Evolutionary conservation across 2,797 vertebrate genomes (phyloP).

Genomic region (Hozukius guyotensis): DNA sequence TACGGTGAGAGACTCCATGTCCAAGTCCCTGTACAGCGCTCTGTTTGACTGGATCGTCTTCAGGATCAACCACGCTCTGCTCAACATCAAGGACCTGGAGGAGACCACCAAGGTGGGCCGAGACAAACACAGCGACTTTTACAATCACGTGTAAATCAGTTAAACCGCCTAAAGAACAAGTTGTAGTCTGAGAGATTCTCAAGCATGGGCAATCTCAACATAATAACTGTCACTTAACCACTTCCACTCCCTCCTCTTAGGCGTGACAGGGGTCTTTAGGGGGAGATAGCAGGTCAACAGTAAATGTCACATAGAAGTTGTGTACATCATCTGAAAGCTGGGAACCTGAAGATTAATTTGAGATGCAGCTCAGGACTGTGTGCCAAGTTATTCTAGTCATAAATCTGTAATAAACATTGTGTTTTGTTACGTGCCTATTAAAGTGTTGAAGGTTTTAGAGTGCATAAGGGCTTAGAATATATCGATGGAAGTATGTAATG

Average conservation of each 20-base stretch:
- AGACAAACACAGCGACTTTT: neutral
- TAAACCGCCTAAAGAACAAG: neutral
- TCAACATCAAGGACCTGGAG: conserved; percentile 94
- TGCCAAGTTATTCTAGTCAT: too few relatives aligned
- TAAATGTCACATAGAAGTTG: too few relatives aligned
- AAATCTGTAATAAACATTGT: too few relatives aligned
- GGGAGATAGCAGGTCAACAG: too few relatives aligned
- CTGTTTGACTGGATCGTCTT: conserved; percentile 99
- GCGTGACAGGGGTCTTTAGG: too few relatives aligned
- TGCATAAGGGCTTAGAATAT: too few relatives aligned
- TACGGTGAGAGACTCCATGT: conserved; percentile 97
- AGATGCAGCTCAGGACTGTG: too few relatives aligned
- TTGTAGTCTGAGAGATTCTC: neutral
- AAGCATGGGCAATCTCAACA: neutral
- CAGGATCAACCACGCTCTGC: conserved; percentile 97
- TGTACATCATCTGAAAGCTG: too few relatives aligned
- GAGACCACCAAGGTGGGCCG: conserved; percentile 89
- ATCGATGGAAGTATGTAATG: too few relatives aligned
- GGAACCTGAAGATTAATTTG: too few relatives aligned
- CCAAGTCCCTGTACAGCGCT: conserved; percentile 96
- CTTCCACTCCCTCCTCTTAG: neutral
- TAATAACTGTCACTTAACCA: neutral
- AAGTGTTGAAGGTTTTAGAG: too few relatives aligned
- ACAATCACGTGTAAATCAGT: neutral
- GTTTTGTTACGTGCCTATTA: too few relatives aligned